These are phyloP conservation scores for Strigamia crassipes DNA, from an alignment of 2,888 invertebrate species.

Conservation along the genomic window DNA sequence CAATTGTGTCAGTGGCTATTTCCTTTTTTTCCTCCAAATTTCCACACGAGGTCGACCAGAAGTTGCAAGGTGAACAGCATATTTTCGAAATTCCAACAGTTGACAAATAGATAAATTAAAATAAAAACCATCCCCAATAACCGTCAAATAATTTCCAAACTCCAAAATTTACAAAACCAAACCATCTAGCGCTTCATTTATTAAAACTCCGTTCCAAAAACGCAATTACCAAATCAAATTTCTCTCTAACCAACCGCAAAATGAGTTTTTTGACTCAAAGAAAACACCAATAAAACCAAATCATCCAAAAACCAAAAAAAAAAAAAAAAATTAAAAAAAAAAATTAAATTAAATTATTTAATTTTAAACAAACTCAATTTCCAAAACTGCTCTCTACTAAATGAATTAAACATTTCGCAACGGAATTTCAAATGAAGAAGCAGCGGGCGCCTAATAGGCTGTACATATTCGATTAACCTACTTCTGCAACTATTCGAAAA, in stretches of 20 bases:
- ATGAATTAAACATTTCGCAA: neutral
- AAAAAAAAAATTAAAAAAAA: neutral
- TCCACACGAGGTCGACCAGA: neutral
- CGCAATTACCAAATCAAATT: slow-evolving; percentile 37
- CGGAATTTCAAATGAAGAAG: neutral
- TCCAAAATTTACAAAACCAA: too few species aligned
- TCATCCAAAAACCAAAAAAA: neutral
- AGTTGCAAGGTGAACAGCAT: neutral
- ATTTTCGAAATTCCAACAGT: neutral
- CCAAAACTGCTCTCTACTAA: neutral
- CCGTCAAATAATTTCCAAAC: neutral
- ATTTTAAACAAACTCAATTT: neutral
- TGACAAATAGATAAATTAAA: neutral
- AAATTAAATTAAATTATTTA: too few species aligned
- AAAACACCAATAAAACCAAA: neutral
- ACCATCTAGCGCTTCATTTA: too few species aligned
- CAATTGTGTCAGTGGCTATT: slow-evolving; percentile 8
- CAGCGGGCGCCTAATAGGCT: neutral
- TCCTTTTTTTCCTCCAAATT: neutral
- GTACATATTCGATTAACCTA: slow-evolving; percentile 31
- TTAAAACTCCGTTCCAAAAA: neutral
- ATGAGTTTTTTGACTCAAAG: slow-evolving; percentile 5
- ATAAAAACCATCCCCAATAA: neutral
- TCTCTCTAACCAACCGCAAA: neutral
- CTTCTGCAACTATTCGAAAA: neutral